Evolutionary conservation across 1,140 invertebrate genomes (phyloP).

Genomic region (Diabrotica virgifera): DNA sequence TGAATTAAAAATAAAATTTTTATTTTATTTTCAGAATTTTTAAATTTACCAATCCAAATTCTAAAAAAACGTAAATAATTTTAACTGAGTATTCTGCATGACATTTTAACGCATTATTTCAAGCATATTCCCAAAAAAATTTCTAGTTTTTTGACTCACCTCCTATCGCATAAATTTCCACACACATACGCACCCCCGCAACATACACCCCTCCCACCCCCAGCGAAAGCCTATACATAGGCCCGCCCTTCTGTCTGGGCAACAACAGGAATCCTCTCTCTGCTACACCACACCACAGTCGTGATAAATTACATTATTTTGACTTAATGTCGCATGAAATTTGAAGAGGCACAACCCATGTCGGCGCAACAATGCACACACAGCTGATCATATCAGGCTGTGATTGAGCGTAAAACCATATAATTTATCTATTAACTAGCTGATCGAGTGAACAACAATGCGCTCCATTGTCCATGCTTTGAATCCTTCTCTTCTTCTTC

Average conservation of each 20-base stretch:
- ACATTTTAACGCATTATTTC: too few relatives aligned
- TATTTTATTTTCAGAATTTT: too few relatives aligned
- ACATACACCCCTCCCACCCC: background rate
- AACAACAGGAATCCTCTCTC: background rate
- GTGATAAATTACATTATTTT: slow-evolving; percentile 44
- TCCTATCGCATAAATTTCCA: background rate
- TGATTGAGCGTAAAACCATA: slow-evolving; percentile 46
- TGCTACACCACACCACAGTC: too few relatives aligned
- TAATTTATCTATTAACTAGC: slow-evolving; percentile 46
- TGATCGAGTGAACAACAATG: slow-evolving; percentile 37
- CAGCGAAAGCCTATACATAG: background rate
- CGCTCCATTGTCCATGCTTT: slow-evolving; percentile 40
- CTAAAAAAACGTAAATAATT: too few relatives aligned
- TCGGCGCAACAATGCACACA: slow-evolving; percentile 39
- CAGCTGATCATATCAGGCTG: slow-evolving; percentile 41
- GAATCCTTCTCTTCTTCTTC: slow-evolving; percentile 12
- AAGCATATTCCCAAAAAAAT: too few relatives aligned
- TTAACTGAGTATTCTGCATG: too few relatives aligned
- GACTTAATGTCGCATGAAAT: slow-evolving; percentile 48
- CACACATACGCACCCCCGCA: background rate
- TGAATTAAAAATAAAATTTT: too few relatives aligned
- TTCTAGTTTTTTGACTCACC: too few relatives aligned
- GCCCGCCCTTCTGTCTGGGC: background rate
- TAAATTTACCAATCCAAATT: too few relatives aligned
- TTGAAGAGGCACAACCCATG: slow-evolving; percentile 42